Conservation (phyloP, 2,113 vertebrate species). For the Callospermophilus lateralis region DNA sequence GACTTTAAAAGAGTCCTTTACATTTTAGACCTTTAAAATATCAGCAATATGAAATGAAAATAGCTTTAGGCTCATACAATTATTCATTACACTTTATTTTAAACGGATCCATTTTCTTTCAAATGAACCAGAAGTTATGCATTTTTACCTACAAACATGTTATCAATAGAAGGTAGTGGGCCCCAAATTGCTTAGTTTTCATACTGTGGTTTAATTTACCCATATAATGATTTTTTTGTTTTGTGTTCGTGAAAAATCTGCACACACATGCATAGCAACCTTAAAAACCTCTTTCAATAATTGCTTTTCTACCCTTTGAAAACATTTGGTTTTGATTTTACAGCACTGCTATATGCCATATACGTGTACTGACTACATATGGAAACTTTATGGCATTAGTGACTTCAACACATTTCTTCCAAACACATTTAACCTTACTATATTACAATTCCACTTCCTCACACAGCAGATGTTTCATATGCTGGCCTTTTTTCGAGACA, state of each 20-base stretch:
- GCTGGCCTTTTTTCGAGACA: conserved; percentile 37
- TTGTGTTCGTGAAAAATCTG: conserved; percentile 46
- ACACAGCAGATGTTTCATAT: neutral
- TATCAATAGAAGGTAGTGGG: neutral
- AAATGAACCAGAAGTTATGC: neutral
- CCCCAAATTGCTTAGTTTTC: neutral
- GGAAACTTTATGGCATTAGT: neutral
- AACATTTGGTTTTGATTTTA: conserved; percentile 73
- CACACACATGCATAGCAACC: neutral
- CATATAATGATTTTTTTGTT: conserved; percentile 55
- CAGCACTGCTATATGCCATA: neutral
- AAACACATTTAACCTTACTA: neutral
- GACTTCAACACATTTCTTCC: neutral
- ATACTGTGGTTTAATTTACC: neutral
- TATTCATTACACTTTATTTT: conserved; percentile 33
- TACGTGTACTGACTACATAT: neutral
- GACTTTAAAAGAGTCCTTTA: conserved; percentile 17
- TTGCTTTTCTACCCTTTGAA: conserved; percentile 57
- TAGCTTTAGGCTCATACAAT: neutral
- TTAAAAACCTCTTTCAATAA: neutral
- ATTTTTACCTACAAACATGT: conserved; percentile 21
- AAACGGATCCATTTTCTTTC: conserved; percentile 50
- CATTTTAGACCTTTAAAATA: conserved; percentile 40
- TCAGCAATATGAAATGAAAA: conserved; percentile 36
- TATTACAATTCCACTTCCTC: neutral